Evolutionary conservation across 2,888 invertebrate genomes (phyloP).

Genomic region (Athalia cordata): DNA sequence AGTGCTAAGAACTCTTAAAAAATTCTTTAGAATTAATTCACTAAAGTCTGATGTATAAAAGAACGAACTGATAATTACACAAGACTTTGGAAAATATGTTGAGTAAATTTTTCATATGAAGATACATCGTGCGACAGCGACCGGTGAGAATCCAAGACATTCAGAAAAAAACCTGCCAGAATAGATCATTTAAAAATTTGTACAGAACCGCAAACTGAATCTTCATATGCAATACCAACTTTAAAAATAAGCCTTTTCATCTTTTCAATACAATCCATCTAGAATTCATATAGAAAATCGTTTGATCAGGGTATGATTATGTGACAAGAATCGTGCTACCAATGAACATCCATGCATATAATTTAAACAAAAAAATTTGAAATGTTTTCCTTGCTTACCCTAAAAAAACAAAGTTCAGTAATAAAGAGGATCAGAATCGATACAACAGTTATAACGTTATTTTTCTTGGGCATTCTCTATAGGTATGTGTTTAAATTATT

Average conservation of each 20-base stretch:
- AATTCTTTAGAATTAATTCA: constrained; percentile 37
- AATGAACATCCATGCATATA: constrained; percentile 31
- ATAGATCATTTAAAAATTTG: constrained; percentile 28
- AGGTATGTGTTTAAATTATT: background rate
- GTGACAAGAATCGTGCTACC: constrained; percentile 21
- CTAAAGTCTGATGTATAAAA: constrained; percentile 33
- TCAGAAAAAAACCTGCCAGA: constrained; percentile 30
- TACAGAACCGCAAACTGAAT: constrained; percentile 37
- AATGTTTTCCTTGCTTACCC: constrained; percentile 2
- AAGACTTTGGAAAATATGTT: constrained; percentile 34
- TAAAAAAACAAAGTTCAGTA: background rate
- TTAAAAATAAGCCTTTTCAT: constrained; percentile 19
- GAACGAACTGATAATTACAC: constrained; percentile 20
- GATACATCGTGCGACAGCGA: constrained; percentile 31
- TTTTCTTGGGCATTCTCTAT: background rate
- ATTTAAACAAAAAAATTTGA: background rate
- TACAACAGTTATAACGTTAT: constrained; percentile 1
- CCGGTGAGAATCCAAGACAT: background rate
- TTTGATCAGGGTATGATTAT: constrained; percentile 43
- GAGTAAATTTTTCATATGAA: constrained; percentile 37
- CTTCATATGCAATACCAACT: constrained; percentile 37
- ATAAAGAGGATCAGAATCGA: background rate
- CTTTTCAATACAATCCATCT: constrained; percentile 35
- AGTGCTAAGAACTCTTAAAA: constrained; percentile 38
- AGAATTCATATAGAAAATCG: constrained; percentile 37